phyloP scores from a whole-genome alignment of 2,888 invertebrate genomes.

The Cetonia aurata region DNA sequence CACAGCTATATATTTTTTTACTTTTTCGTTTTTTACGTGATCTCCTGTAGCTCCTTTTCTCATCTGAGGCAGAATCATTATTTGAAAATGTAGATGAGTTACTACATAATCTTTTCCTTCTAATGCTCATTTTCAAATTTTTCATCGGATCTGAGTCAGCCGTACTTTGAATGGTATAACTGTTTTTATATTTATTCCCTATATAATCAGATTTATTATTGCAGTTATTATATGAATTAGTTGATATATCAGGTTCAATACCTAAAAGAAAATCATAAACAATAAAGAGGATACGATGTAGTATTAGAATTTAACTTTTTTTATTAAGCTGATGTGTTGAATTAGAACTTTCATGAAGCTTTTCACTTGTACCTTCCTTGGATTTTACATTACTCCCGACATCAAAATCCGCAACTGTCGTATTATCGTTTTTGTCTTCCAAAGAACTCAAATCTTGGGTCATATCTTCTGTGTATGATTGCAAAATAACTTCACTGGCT shows the following conservation, averaged over 20 bases:
- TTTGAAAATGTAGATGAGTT: constrained; percentile 64
- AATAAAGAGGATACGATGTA: background rate
- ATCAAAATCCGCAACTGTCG: constrained; percentile 27
- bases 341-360: constrained; percentile 13
- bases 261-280: constrained; percentile 15
- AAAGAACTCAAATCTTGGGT: constrained; percentile 62
- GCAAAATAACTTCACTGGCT: constrained; percentile 45
- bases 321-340: constrained; percentile 28
- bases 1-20: constrained; percentile 48
- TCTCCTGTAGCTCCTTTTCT: constrained; percentile 59
- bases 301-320: constrained; percentile 12
- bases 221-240: constrained; percentile 18
- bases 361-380: constrained; percentile 18
- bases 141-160: constrained; percentile 62
- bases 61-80: constrained; percentile 61
- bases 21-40: constrained; percentile 62
- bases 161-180: constrained; percentile 54
- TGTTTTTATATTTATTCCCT: constrained; percentile 43
- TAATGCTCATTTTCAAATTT: constrained; percentile 65
- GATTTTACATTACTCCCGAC: constrained; percentile 28
- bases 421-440: constrained; percentile 58
- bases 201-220: constrained; percentile 26
- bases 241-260: constrained; percentile 27
- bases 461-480: constrained; percentile 59
- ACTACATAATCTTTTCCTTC: constrained; percentile 64